Evolutionary conservation across 2,113 vertebrate species (phyloP).

Genomic region (Copsychus sechellarum): DNA sequence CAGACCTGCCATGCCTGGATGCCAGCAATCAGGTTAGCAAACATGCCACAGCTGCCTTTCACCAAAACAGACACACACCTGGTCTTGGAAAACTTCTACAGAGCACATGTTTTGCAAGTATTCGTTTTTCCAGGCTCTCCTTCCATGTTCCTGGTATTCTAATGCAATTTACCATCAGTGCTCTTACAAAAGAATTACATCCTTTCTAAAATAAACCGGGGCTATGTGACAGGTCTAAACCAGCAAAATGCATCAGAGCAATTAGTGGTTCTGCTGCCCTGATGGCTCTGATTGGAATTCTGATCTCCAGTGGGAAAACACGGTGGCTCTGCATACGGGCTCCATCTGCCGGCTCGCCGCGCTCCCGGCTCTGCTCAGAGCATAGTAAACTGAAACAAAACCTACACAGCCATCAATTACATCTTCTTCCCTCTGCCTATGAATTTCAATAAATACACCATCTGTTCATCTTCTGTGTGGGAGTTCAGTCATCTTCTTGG

Average conservation of each 20-base stretch:
- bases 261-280: conserved; percentile 33
- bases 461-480: conserved; percentile 82
- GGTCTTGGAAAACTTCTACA: neutral
- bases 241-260: conserved; percentile 24
- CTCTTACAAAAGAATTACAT: neutral
- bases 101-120: neutral
- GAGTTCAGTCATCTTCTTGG: conserved; percentile 78
- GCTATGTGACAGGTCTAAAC: neutral
- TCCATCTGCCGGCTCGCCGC: conserved; percentile 65
- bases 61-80: neutral
- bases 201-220: neutral
- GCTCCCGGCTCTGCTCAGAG: neutral
- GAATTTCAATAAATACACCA: conserved; percentile 80
- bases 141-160: fast-evolving
- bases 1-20: neutral
- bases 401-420: conserved; percentile 67
- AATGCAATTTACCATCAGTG: neutral
- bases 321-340: conserved; percentile 6
- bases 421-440: conserved; percentile 71
- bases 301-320: neutral
- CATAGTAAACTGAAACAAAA: conserved; percentile 57
- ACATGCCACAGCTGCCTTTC: neutral
- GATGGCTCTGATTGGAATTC: conserved; percentile 15
- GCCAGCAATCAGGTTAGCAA: neutral
- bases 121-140: neutral